A percentile compares a stretch with the other conserved stretches of the same genome.
These are phyloP conservation scores for Schizaphis graminum DNA, from an alignment of 2,888 invertebrate genomes.

Conservation along the genomic window DNA sequence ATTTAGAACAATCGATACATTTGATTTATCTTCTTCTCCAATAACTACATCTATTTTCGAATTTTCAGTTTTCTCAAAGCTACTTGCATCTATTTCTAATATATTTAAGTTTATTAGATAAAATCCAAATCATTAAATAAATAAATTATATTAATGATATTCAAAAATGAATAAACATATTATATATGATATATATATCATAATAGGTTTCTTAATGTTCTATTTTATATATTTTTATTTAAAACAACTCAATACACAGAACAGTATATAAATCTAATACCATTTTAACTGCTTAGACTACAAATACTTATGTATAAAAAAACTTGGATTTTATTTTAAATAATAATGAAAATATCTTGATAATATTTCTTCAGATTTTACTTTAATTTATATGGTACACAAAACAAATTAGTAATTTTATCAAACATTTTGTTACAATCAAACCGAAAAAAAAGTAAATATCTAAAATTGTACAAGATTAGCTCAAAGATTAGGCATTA, in stretches of 20 bases:
- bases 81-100: slow-evolving; percentile 10
- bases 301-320: neutral
- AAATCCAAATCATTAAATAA: slow-evolving; percentile 26
- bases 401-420: neutral
- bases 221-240: neutral
- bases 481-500: neutral
- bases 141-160: slow-evolving; percentile 4
- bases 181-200: neutral
- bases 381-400: neutral
- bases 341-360: neutral
- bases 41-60: neutral
- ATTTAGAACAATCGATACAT: neutral
- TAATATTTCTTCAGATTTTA: neutral
- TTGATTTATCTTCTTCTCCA: slow-evolving; percentile 29
- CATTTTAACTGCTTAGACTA: neutral
- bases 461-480: neutral
- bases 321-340: neutral
- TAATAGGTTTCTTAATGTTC: neutral
- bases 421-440: neutral
- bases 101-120: slow-evolving; percentile 19
- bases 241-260: neutral
- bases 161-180: neutral
- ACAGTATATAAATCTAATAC: neutral
- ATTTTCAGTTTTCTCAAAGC: slow-evolving; percentile 19
- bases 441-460: neutral